Conservation (phyloP, 2,797 vertebrate genomes). For the Huso huso region DNA sequence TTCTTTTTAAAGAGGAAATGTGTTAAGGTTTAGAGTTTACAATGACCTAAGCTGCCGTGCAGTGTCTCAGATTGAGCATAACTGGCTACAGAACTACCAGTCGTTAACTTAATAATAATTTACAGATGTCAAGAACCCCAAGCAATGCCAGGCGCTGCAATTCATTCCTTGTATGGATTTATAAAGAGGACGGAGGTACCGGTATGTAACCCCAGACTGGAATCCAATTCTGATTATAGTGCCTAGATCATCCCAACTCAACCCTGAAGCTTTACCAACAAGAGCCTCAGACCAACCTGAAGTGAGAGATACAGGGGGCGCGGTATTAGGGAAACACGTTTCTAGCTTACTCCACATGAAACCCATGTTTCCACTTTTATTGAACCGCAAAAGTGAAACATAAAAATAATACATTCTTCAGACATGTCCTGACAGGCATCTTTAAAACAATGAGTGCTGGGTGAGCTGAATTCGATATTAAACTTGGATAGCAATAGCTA, state of each 20-base stretch:
- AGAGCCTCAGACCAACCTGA: too few relatives aligned
- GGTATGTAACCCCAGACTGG: too few relatives aligned
- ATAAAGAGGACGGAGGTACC: slow-evolving; percentile 10
- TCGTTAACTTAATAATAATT: slow-evolving; percentile 55
- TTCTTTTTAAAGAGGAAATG: slow-evolving; percentile 26
- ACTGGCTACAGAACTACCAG: slow-evolving; percentile 42
- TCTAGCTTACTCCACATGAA: neutral
- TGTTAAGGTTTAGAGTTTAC: slow-evolving; percentile 33
- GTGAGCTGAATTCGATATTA: slow-evolving; percentile 14
- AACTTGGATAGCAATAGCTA: slow-evolving; percentile 18
- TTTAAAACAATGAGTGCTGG: slow-evolving; percentile 18
- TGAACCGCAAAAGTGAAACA: slow-evolving; percentile 14
- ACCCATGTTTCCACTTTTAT: slow-evolving; percentile 8
- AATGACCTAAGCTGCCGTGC: slow-evolving; percentile 43
- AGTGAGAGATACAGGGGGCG: too few relatives aligned
- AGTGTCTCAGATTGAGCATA: slow-evolving; percentile 40
- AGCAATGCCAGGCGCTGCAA: slow-evolving; percentile 28
- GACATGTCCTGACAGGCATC: slow-evolving; percentile 14
- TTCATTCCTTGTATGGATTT: slow-evolving; percentile 13
- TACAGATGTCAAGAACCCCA: slow-evolving; percentile 38
- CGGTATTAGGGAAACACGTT: too few relatives aligned
- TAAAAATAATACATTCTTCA: slow-evolving; percentile 16
- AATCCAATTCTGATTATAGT: too few relatives aligned
- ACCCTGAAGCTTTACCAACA: neutral
- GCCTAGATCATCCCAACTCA: too few relatives aligned